Evolutionary conservation across 2,797 vertebrate genomes (phyloP).

Genomic region (Hydrolagus colliei): DNA sequence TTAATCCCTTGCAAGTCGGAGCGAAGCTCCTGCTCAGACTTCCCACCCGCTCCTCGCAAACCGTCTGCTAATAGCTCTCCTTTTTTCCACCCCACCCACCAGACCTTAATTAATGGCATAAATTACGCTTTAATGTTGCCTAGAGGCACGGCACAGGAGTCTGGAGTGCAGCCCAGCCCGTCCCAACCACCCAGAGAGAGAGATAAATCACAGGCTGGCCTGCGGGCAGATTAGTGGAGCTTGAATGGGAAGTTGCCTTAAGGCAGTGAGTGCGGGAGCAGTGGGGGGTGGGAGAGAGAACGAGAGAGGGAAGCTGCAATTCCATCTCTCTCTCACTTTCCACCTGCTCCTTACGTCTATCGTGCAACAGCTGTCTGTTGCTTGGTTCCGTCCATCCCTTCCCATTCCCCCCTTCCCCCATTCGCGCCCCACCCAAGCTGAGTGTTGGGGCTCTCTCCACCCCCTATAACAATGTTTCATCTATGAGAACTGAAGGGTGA

Average conservation of each 20-base stretch:
- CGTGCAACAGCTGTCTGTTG: constrained; percentile 46
- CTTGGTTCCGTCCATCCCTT: constrained; percentile 36
- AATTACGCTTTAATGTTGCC: constrained; percentile 43
- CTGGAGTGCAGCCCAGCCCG: constrained; percentile 43
- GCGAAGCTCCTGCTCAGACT: constrained; percentile 43
- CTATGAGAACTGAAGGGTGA: too few species aligned
- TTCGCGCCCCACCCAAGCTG: too few species aligned
- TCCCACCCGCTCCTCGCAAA: constrained; percentile 40
- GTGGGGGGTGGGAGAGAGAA: background rate
- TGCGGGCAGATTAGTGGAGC: constrained; percentile 41
- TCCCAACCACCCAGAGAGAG: constrained; percentile 47
- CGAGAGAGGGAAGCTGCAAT: constrained; percentile 36
- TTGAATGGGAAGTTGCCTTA: constrained; percentile 47
- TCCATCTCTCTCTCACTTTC: constrained; percentile 47
- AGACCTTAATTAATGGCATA: constrained; percentile 44
- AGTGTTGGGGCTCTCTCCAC: too few species aligned
- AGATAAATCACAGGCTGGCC: constrained; percentile 43
- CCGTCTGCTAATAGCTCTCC: constrained; percentile 29
- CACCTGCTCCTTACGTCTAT: constrained; percentile 52
- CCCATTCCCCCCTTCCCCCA: too few species aligned
- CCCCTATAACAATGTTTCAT: too few species aligned
- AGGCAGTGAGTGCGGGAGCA: constrained; percentile 35
- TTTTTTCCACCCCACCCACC: constrained; percentile 34
- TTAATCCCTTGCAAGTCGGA: constrained; percentile 39
- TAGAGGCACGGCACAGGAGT: constrained; percentile 34